These are phyloP conservation scores for Agonopterix subpropinquella DNA, from an alignment of 2,888 invertebrate genomes.

Conservation along the genomic window DNA sequence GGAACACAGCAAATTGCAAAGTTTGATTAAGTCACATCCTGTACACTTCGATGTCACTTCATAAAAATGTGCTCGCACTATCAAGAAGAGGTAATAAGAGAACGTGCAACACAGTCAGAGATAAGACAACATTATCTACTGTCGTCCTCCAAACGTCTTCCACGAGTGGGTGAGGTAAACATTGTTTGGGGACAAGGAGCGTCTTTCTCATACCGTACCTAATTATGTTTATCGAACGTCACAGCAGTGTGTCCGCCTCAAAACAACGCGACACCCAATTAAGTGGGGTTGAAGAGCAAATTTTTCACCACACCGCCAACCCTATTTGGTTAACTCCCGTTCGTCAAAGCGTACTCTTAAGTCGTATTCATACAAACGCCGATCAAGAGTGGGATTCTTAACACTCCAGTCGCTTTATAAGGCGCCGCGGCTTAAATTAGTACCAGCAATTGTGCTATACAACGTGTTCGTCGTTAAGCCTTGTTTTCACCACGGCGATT, in stretches of 20 bases:
- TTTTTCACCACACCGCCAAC: constrained; percentile 63
- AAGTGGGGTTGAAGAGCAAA: constrained; percentile 69
- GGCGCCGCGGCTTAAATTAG: constrained; percentile 71
- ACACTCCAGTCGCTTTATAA: constrained; percentile 60
- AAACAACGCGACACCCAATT: constrained; percentile 66
- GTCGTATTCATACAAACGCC: constrained; percentile 70
- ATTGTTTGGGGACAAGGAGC: too few relatives aligned
- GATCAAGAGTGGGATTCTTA: constrained; percentile 67
- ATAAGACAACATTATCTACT: too few relatives aligned
- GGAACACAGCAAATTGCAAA: too few relatives aligned
- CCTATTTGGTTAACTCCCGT: constrained; percentile 64
- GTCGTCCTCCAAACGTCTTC: too few relatives aligned
- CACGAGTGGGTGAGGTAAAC: too few relatives aligned
- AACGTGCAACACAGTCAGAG: too few relatives aligned
- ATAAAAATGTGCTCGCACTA: too few relatives aligned
- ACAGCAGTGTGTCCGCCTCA: background rate
- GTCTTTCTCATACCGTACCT: too few relatives aligned
- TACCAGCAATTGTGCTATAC: constrained; percentile 63
- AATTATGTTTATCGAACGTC: background rate
- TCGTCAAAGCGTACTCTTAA: constrained; percentile 57
- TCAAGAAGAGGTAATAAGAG: too few relatives aligned
- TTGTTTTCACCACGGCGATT: constrained; percentile 38
- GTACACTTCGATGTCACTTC: too few relatives aligned
- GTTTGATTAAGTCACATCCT: too few relatives aligned
- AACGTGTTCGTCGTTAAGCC: constrained; percentile 36